Percentiles rank a stretch among this genome's conserved stretches.
Conservation (phyloP, 1,140 invertebrate species). For the Drosophila nannoptera region DNA sequence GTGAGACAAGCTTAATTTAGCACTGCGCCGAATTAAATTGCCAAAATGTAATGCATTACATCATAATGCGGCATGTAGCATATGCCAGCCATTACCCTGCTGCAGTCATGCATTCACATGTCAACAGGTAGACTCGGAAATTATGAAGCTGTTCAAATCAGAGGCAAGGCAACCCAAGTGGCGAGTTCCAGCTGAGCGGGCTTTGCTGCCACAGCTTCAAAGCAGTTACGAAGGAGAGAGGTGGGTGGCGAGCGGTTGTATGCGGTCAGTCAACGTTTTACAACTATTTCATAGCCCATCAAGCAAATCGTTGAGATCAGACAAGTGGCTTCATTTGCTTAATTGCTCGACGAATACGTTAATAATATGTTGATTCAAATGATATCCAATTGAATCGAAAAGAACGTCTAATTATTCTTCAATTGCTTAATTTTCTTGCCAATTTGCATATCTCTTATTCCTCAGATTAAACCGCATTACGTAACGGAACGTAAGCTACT, state of each 20-base stretch:
- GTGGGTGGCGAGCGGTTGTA: conserved; percentile 1
- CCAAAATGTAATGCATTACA: conserved; percentile 31
- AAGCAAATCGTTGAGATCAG: conserved; percentile 30
- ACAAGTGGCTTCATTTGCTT: conserved; percentile 17
- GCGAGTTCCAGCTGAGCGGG: conserved; percentile 35
- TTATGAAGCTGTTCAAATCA: conserved; percentile 17
- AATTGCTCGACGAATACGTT: conserved; percentile 10
- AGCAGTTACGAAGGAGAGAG: background rate
- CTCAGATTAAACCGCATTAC: background rate
- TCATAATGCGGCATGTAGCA: conserved; percentile 28
- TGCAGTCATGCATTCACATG: conserved; percentile 58
- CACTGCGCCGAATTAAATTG: conserved; percentile 31
- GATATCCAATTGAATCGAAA: background rate
- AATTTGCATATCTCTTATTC: background rate
- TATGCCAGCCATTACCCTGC: conserved; percentile 21
- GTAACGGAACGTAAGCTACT: background rate
- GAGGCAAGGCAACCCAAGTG: conserved; percentile 7
- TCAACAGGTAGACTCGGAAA: conserved; percentile 44
- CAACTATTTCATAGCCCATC: conserved; percentile 52
- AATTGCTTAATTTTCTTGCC: background rate
- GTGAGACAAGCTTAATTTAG: conserved; percentile 18
- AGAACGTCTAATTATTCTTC: background rate
- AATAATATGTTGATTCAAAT: conserved; percentile 7
- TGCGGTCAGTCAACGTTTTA: conserved; percentile 34
- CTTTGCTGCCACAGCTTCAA: conserved; percentile 28